phyloP scores from a whole-genome alignment of 2,113 vertebrate species.

The Sapayoa aenigma region DNA sequence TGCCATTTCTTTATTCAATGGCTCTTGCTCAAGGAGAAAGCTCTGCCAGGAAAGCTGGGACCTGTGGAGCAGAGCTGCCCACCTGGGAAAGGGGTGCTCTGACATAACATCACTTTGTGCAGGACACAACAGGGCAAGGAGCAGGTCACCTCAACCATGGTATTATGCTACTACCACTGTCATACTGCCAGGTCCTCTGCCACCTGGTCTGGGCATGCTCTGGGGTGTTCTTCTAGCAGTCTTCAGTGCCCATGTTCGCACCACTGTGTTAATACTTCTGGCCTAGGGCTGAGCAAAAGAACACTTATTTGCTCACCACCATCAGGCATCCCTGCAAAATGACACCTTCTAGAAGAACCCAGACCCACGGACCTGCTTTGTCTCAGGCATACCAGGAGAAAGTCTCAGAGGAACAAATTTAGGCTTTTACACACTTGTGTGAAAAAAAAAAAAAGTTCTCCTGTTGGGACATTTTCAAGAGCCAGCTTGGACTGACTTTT shows the following conservation, averaged over 20 bases:
- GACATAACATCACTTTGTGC: neutral
- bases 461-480: neutral
- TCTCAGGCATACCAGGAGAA: neutral
- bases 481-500: neutral
- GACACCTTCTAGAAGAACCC: neutral
- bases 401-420: neutral
- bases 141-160: neutral
- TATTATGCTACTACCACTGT: neutral
- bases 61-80: neutral
- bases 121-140: rapidly evolving
- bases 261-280: neutral
- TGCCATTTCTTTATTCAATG: neutral
- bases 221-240: neutral
- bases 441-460: neutral
- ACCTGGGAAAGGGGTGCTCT: neutral
- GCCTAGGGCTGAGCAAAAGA: neutral
- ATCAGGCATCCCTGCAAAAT: neutral
- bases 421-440: neutral
- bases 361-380: neutral
- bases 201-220: neutral
- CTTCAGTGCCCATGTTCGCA: neutral
- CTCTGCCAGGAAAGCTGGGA: neutral
- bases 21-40: neutral
- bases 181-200: neutral
- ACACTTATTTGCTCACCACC: neutral